These are phyloP conservation scores for Microcebus ravelobensis DNA, from an alignment of 2,113 vertebrate genomes.

Conservation along the genomic window DNA sequence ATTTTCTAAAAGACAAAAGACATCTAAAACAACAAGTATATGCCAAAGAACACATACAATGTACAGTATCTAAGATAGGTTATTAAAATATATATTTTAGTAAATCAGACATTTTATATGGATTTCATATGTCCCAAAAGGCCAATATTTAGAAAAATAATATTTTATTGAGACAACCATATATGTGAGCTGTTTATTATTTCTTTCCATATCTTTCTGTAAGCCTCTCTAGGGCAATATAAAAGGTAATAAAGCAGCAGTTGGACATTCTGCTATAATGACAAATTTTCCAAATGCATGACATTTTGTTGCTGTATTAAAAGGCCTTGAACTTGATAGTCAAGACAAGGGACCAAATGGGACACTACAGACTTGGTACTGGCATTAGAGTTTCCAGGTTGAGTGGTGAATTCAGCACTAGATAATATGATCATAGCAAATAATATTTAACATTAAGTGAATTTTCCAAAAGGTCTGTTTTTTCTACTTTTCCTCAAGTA, in stretches of 20 bases:
- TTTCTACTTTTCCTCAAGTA: background rate
- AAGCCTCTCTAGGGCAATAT: conserved; percentile 1
- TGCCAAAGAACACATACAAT: background rate
- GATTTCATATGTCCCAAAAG: background rate
- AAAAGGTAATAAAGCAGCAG: conserved; percentile 11
- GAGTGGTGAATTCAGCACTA: background rate
- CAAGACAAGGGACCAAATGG: background rate
- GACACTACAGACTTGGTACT: background rate
- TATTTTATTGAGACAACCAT: background rate
- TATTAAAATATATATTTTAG: conserved; percentile 16
- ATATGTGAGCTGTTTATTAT: background rate
- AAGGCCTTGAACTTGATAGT: background rate
- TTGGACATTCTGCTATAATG: background rate
- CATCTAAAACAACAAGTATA: background rate
- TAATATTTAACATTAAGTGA: background rate
- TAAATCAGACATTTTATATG: background rate
- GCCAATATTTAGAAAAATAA: background rate
- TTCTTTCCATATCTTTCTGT: conserved; percentile 14
- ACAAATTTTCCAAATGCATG: conserved; percentile 1
- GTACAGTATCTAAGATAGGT: background rate
- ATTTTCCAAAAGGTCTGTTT: background rate
- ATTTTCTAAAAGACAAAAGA: background rate
- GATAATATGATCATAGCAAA: background rate
- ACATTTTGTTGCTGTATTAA: background rate
- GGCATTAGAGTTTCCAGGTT: background rate